Evolutionary conservation across 2,888 invertebrate species (phyloP), one percentile per base, ranked within the genome.

Genomic region (Patella pellucida): DNA sequence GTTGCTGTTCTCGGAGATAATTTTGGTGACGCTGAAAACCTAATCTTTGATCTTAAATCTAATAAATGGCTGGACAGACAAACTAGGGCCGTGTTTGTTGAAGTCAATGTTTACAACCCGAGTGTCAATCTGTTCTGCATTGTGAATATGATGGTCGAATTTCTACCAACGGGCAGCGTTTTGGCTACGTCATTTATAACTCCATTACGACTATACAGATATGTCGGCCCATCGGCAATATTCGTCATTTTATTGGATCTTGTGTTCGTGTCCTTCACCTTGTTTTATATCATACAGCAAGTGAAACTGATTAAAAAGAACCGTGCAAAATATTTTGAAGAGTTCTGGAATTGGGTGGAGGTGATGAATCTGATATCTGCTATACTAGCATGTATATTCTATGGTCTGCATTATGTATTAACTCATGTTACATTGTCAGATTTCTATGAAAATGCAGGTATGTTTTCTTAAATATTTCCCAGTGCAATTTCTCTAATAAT

Each of bases 71-170:
- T 91, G 31, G 91, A 92, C 78, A 81, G 85, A 54, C 77, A 85
- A 68, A 92, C 92, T 0, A 82, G 92, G 72, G 92, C 91, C 3
- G 86, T 92, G 12, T 86, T 92, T 69, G 86, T 91, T 16, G 92
- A 92, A 78, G 91, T 92, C 80, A 90, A 92, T 0, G 84, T 90
- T 11, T 92, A 91, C 82, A 92, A 92, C 72, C 78, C 82, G 1
- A 85, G 84, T 71, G 75, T 84, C 51, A 85, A 86, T 69, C 76
- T 85, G 51, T 85, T 84, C 78, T 80, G 79, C 14, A 78, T 84
- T 1, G 81, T 80, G 52, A 75, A 80, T 73, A 81, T 81, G 69
- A 68, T 82, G 9, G 52, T 85, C 23, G 86, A 85, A 76, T 81
- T 84, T 74, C 74, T 81, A 11, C 78, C 78, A 27, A 81, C 82